Conservation (phyloP, 2,113 vertebrate genomes). For the Dissostichus mawsoni region DNA sequence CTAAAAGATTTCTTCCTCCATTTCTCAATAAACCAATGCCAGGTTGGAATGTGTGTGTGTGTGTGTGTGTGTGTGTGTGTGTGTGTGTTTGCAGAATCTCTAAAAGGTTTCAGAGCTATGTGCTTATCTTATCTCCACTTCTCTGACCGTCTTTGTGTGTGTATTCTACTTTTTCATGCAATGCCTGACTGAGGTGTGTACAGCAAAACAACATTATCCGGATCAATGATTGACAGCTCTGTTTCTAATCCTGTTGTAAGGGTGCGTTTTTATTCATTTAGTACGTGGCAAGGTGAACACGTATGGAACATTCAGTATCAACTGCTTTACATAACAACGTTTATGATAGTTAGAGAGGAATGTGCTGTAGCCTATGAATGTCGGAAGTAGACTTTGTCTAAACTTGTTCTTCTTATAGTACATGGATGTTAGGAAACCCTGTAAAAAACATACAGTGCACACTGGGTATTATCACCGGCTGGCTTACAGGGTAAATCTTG, state of each 20-base stretch:
- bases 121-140: no score
- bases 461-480: background rate
- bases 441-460: background rate
- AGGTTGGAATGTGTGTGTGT: background rate
- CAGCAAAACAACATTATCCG: background rate
- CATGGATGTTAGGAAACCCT: background rate
- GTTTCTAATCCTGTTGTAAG: conserved; percentile 5
- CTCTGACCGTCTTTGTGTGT: background rate
- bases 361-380: background rate
- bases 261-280: background rate
- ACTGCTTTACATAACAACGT: background rate
- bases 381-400: conserved; percentile 15
- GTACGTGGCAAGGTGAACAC: background rate
- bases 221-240: background rate
- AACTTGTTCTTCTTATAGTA: conserved; percentile 21
- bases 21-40: conserved; percentile 11
- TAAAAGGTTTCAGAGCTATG: no score
- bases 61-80: background rate
- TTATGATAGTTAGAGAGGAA: conserved; percentile 23
- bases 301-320: background rate
- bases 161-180: background rate
- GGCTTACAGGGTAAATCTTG: background rate
- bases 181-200: conserved; percentile 10
- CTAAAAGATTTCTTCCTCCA: conserved; percentile 1
- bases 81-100: background rate